Base-by-base conservation (phyloP, 2,888 invertebrate species). In the Scaptodrosophila latifasciaeformis region DNA sequence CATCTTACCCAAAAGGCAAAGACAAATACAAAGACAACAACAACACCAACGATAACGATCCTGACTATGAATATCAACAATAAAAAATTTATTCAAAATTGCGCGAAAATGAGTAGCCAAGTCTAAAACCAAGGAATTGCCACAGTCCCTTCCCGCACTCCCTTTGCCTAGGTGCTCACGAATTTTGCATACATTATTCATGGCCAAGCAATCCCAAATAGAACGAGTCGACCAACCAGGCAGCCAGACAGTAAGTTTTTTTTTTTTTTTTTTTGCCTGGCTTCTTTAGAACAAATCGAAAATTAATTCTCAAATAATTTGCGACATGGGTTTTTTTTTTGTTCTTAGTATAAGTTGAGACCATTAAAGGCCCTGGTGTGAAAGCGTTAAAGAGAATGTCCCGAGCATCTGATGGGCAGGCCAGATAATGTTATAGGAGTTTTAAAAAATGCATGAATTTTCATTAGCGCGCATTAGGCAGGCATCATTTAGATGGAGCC, bases 281-380 rank as follows among this genome's bases (percentile, higher is more conserved):
- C n/a, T n/a, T n/a, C 42, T 62, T 64, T 62, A 59, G 55, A 67
- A 67, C 69, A 72, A 81, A 78, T 79, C 70, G 78, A 75, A 81
- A 78, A 72, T 81, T 78, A 78, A 81, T 79, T 78, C 76, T 62
- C 59, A 78, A 79, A 78, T 81, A 63, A 78, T 78, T 81, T 70
- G 65, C 46, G 62, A 72, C 69, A 65, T 58, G 60, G 35, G 57
- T 62, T 67, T 59, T 62, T 69, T 67, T 61, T 59, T 56, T 42
- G 54, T 35, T 44, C 30, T 35, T 40, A 40, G 57, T 75, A 68
- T 76, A 65, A 51, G 76, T 21, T 35, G 27, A 42, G 49, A 37
- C 65, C 62, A 71, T 62, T 65, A 65, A n/a, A n/a, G n/a, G n/a
- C n/a, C n/a, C n/a, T n/a, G n/a, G n/a, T n/a, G 55, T 18, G 19